Conservation (phyloP, 2,797 vertebrate species). For the Amblyraja radiata region DNA sequence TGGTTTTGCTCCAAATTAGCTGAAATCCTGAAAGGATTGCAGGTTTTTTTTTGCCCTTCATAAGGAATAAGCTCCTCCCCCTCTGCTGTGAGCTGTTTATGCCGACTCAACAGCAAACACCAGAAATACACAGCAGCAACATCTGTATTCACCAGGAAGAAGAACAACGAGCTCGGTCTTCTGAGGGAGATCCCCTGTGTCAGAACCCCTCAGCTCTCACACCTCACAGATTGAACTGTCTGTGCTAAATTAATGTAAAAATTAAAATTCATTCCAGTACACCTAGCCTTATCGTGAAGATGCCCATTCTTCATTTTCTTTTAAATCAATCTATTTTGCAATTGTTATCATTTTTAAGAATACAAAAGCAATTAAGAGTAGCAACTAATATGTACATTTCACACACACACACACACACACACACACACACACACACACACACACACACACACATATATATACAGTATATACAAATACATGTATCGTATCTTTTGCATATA, state of each 20-base stretch:
- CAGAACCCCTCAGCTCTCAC: not conserved
- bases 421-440: too few species aligned
- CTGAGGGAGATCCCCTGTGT: not conserved
- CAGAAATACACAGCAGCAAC: too few species aligned
- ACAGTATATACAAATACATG: too few species aligned
- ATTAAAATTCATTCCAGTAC: not conserved
- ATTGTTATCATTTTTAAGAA: not conserved
- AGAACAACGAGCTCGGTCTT: not conserved
- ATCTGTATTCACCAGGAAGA: not conserved
- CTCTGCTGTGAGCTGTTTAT: not conserved
- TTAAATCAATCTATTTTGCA: not conserved
- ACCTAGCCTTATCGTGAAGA: not conserved
- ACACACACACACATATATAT: too few species aligned
- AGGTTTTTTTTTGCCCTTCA: not conserved
- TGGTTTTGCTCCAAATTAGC: not conserved
- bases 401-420: too few species aligned
- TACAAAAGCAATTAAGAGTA: not conserved
- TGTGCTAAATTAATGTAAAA: not conserved
- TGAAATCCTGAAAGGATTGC: not conserved
- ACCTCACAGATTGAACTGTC: not conserved
- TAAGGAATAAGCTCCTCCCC: not conserved
- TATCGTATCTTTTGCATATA: too few species aligned
- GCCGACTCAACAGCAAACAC: not conserved
- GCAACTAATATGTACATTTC: not conserved
- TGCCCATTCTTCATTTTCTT: not conserved